Base-by-base conservation (phyloP, 2,888 invertebrate species). In the Blastobasis adustella region DNA sequence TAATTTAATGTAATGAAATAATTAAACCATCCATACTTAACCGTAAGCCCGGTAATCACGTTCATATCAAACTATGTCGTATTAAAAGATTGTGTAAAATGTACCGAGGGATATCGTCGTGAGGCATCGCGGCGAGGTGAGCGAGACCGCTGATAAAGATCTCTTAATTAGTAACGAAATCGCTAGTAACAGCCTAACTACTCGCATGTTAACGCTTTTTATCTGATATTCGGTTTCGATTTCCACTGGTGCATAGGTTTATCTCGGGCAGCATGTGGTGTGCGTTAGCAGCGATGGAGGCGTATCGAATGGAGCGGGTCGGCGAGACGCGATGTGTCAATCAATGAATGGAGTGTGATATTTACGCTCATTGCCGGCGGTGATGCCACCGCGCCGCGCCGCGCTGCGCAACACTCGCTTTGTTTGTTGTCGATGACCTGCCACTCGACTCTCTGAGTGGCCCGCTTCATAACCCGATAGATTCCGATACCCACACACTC, bases 131-230 rank as follows among this genome's bases (percentile, higher is more conserved):
- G 23, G 23, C 23, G 23, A 23, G 23, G 23, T 23, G 23, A 23
- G 23, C 23, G 23, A 23, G 23, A 23, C 23, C 7, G 42, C 9
- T 46, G 61, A 63, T 67, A 66, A 69, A 67, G 68, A 72, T 67
- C 65, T 66, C 62, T 71, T 72, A 69, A 73, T 73, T 69, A 69
- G 67, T 63, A 66, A 61, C 65, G 55, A 64, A 63, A 60, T 60
- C 63, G 61, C 62, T 62, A 60, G 54, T 23, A 23, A 23, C 23
- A 23, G 23, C 23, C 23, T 3, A 23, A 23, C 23, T 23, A 23
- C 23, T 23, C 23, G 23, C 23, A 23, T 23, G 23, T 44, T 8
- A 41, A 37, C 10, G 9, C 43, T 43, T 43, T 44, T 42, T 10
- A 59, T 45, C 45, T 37, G 40, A 6, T 10, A 10, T 40, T 44